A percentile compares a stretch with the other conserved stretches of the same genome.
phyloP scores from a whole-genome alignment of 2,113 vertebrate species.

The Crotalus helleri region DNA sequence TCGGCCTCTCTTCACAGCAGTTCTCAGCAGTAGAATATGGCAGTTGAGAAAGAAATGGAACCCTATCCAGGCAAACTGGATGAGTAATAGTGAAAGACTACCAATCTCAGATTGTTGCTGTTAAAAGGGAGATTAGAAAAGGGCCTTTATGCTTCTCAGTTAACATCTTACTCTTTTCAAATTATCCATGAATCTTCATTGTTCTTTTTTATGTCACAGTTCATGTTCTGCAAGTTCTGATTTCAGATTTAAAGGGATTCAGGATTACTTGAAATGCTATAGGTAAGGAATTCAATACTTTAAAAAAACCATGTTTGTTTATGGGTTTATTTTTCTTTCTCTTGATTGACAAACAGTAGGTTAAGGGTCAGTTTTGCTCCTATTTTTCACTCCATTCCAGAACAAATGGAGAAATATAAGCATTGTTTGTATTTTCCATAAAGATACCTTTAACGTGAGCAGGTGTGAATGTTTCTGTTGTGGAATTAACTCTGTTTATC shows the following conservation, averaged over 20 bases:
- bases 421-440: not conserved
- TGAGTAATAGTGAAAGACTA: not conserved
- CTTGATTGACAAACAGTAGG: not conserved
- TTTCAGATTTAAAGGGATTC: slow-evolving; percentile 67
- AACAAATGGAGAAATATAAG: not conserved
- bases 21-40: not conserved
- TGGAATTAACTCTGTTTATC: not conserved
- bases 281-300: slow-evolving; percentile 31
- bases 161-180: not conserved
- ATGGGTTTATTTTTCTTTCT: not conserved
- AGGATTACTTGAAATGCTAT: slow-evolving; percentile 63
- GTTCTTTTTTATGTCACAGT: slow-evolving; percentile 32
- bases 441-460: not conserved
- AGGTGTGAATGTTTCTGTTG: not conserved
- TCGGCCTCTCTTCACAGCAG: not conserved
- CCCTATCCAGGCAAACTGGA: not conserved
- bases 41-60: not conserved
- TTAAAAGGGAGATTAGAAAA: not conserved
- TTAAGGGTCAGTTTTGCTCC: not conserved
- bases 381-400: not conserved
- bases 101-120: not conserved
- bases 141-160: not conserved
- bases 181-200: too few species aligned
- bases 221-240: slow-evolving; percentile 26
- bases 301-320: not conserved